Percentiles rank a stretch among this genome's conserved stretches.
phyloP scores from a whole-genome alignment of 1,140 invertebrate species.

The Penaeus japonicus region DNA sequence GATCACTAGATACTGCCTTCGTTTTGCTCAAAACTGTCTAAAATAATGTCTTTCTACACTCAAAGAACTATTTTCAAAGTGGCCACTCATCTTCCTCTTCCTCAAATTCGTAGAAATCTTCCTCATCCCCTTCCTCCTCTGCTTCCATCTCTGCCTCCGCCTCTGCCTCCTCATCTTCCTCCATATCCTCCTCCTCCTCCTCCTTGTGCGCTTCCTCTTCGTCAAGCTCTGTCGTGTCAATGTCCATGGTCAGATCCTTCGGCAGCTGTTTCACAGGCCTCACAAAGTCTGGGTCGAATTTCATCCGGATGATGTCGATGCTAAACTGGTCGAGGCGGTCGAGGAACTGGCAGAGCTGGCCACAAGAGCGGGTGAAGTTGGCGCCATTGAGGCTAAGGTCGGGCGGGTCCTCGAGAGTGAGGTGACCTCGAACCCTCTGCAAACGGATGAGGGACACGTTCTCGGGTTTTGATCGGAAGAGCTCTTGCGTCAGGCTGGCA shows the following conservation, averaged over 20 bases:
- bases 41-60: background rate
- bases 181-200: background rate
- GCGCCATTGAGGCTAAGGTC: conserved; percentile 4
- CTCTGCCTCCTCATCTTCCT: no score
- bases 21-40: background rate
- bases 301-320: conserved; percentile 37
- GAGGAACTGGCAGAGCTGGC: conserved; percentile 19
- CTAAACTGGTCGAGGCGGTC: conserved; percentile 41
- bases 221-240: background rate
- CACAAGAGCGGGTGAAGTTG: conserved; percentile 17
- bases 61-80: background rate
- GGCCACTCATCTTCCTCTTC: background rate
- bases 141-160: background rate
- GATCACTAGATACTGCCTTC: no score
- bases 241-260: background rate
- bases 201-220: background rate
- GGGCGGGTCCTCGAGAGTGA: conserved; percentile 40
- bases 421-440: conserved; percentile 28
- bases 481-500: conserved; percentile 30
- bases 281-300: conserved; percentile 3
- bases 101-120: background rate
- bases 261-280: background rate
- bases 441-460: conserved; percentile 10
- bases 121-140: background rate
- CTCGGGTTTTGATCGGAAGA: background rate